Evolutionary conservation across 53 echinoderm and acorn worm genomes (phyloP).

Genomic region (Astropecten irregularis): DNA sequence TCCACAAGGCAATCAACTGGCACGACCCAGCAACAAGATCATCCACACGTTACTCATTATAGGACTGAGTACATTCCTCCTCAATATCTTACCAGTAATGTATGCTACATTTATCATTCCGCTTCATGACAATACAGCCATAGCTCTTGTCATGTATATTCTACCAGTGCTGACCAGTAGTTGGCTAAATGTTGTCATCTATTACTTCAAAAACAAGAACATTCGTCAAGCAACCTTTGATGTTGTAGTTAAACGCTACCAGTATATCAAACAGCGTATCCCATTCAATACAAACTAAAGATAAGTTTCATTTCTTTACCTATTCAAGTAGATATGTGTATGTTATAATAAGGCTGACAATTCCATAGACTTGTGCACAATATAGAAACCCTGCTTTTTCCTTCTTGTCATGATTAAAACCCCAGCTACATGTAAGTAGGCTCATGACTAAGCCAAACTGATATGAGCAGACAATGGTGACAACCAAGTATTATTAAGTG

Average conservation of each 20-base stretch:
- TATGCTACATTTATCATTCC: not conserved
- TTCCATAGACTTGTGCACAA: too few species aligned
- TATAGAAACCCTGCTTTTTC: too few species aligned
- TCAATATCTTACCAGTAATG: not conserved
- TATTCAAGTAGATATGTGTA: too few species aligned
- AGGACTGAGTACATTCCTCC: not conserved
- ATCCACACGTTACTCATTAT: constrained; percentile 17
- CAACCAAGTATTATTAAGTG: too few species aligned
- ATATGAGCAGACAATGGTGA: too few species aligned
- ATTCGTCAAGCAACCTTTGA: not conserved
- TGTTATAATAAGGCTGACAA: too few species aligned
- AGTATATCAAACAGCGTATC: not conserved
- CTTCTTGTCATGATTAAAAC: too few species aligned
- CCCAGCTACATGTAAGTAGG: too few species aligned
- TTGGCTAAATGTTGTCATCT: constrained; percentile 37
- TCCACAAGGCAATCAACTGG: not conserved
- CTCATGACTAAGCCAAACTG: too few species aligned
- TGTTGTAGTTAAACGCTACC: not conserved
- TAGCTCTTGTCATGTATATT: not conserved
- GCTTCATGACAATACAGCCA: not conserved
- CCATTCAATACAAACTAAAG: not conserved
- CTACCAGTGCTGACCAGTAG: not conserved
- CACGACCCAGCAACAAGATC: constrained; percentile 6
- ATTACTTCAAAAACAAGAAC: not conserved
- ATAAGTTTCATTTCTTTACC: too few species aligned